A percentile compares a stretch with the other conserved stretches of the same genome.
Conservation (phyloP, 2,888 invertebrate genomes). For the Hoplodrina blanda region DNA sequence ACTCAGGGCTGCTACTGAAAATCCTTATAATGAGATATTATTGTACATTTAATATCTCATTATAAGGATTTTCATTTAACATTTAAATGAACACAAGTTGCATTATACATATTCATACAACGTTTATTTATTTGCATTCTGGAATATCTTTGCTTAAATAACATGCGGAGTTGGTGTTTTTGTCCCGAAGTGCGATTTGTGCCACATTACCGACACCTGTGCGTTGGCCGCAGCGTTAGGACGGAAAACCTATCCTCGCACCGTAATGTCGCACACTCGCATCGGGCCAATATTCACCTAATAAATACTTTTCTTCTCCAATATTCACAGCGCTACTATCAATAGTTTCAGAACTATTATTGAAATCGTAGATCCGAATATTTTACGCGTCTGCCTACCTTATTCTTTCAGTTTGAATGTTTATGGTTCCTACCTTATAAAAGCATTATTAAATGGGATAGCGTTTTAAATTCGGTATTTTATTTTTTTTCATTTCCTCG, state of each 20-base stretch:
- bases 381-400: conserved; percentile 71
- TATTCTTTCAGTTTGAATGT: conserved; percentile 30
- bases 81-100: not conserved
- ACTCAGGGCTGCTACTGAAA: not conserved
- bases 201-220: conserved; percentile 87
- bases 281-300: conserved; percentile 84
- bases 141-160: conserved; percentile 55
- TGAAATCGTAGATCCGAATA: conserved; percentile 79
- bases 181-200: conserved; percentile 80
- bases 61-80: too few species aligned
- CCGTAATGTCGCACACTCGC: conserved; percentile 80
- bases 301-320: conserved; percentile 85
- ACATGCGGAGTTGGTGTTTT: conserved; percentile 69
- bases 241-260: conserved; percentile 76
- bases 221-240: conserved; percentile 79
- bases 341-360: conserved; percentile 82
- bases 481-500: conserved; percentile 40
- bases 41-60: too few species aligned
- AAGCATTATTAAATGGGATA: conserved; percentile 22
- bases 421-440: conserved; percentile 8
- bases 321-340: conserved; percentile 77
- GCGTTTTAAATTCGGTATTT: conserved; percentile 34
- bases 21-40: not conserved
- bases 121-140: conserved; percentile 22
- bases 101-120: conserved; percentile 2